phyloP scores from a whole-genome alignment of 1,140 invertebrate genomes.

The Eumaeus atala region DNA sequence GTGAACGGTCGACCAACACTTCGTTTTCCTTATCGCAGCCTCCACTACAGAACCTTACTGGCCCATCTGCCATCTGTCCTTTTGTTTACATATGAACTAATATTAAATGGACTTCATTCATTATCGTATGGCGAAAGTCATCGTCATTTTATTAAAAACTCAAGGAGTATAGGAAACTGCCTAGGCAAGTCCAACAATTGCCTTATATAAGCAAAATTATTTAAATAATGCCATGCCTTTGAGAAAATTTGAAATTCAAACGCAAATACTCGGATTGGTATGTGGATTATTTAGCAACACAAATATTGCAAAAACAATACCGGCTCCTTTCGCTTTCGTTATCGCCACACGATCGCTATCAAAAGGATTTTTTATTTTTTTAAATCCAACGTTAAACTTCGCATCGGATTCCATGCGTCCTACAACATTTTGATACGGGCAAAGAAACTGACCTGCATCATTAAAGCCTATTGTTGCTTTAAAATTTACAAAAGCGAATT shows the following conservation, averaged over 20 bases:
- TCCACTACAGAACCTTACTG: too few relatives aligned
- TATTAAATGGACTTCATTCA: too few relatives aligned
- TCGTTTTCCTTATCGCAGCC: too few relatives aligned
- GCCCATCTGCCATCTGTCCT: too few relatives aligned
- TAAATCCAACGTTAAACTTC: slow-evolving; percentile 43
- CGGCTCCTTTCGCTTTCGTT: slow-evolving; percentile 45
- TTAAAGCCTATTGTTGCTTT: slow-evolving; percentile 69
- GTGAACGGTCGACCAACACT: too few relatives aligned
- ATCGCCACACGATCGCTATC: slow-evolving; percentile 62
- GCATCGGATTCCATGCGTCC: slow-evolving; percentile 47
- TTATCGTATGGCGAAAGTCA: too few relatives aligned
- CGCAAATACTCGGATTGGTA: slow-evolving; percentile 41
- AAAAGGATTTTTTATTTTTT: slow-evolving; percentile 36
- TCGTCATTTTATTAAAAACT: too few relatives aligned
- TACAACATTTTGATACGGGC: slow-evolving; percentile 50
- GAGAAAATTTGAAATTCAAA: slow-evolving; percentile 51
- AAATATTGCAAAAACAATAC: slow-evolving; percentile 48
- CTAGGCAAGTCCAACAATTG: slow-evolving; percentile 24
- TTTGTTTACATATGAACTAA: too few relatives aligned
- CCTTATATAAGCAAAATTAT: slow-evolving; percentile 32
- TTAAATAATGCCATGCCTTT: slow-evolving; percentile 38
- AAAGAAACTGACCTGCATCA: slow-evolving; percentile 66
- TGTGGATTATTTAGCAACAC: slow-evolving; percentile 50
- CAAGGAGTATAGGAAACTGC: neutral
- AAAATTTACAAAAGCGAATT: slow-evolving; percentile 70